phyloP scores from a whole-genome alignment of 2,797 vertebrate species.

The Melanotaenia maccullochi region DNA sequence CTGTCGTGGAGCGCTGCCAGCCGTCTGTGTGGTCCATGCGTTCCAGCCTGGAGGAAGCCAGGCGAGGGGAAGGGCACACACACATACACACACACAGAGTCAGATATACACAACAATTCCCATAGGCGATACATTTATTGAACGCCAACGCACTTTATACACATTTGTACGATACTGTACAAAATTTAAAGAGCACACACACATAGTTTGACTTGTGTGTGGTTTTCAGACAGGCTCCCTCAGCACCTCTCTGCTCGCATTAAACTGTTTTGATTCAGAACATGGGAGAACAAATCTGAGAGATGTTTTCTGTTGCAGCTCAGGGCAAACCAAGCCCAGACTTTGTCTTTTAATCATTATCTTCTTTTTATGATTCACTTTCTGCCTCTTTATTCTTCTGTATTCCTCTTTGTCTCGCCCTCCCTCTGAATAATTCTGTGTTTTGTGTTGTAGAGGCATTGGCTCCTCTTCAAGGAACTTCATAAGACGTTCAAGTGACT shows the following conservation, averaged over 20 bases:
- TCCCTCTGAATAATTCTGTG: constrained; percentile 69
- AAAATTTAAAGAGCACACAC: constrained; percentile 47
- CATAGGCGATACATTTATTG: constrained; percentile 71
- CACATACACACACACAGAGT: constrained; percentile 52
- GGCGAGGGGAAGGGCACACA: constrained; percentile 75
- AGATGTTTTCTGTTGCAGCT: constrained; percentile 48
- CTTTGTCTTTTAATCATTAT: constrained; percentile 53
- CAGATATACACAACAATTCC: constrained; percentile 60
- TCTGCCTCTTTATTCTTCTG: constrained; percentile 49
- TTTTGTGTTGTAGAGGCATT: constrained; percentile 69
- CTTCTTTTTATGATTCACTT: constrained; percentile 54
- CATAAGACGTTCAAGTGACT: constrained; percentile 77
- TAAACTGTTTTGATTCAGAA: constrained; percentile 70
- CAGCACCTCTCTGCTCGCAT: constrained; percentile 57
- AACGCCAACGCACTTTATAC: constrained; percentile 71
- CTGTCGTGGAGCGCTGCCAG: constrained; percentile 83
- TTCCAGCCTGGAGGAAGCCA: constrained; percentile 85
- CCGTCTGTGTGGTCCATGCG: constrained; percentile 87
- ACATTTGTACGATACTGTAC: constrained; percentile 56
- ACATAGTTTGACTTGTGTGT: constrained; percentile 45
- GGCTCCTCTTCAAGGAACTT: constrained; percentile 78
- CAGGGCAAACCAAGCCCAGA: constrained; percentile 28
- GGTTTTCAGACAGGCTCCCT: constrained; percentile 54
- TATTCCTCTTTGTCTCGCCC: constrained; percentile 57
- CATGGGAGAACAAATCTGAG: constrained; percentile 57